Base-by-base conservation (phyloP, 2,113 vertebrate species). In the Mystacornis crossleyi region DNA sequence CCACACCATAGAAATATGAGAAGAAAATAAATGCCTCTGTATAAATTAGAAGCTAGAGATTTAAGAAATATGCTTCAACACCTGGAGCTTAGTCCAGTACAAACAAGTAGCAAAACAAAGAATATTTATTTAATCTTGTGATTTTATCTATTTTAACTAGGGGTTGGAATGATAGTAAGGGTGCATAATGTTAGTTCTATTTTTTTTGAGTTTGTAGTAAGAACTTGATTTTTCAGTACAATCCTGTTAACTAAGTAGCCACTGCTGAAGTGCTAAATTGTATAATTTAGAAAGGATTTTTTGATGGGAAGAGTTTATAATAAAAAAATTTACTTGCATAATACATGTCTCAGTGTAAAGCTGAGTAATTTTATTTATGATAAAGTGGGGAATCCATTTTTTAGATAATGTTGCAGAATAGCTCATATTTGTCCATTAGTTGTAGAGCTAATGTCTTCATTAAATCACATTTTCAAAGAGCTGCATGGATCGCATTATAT, bases 401-500 rank as follows among this genome's bases (percentile, higher is more conserved):
- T 97, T 95, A 96, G 81, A 92, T 97, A 85, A 85, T 87, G 89
- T 96, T 97, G 96, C 86, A 90, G 96, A 96, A 89, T 95, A 82
- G 75, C 85, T 96, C 77, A 45, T 93, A 81, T 95, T 84, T 96
- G 93, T 97, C 95, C 97, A 87, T 97, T 92, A 75, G 40, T 57
- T 81, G 86, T 96, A 93, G 90, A 92, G 26, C 71, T 95, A 82
- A 60, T 64, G 97, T 93, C 94, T 92, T 96, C 94, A 38, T 98
- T 99, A 99, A 98, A 99, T 99, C 96, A 99, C 98, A 29, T 99
- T 99, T 98, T 99, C 99, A 97, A 99, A 99, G 97, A 99, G 99
- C 97, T 99, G 99, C 99, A 99, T 99, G 93, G 99, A 99, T 97
- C 98, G 98, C 99, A 99, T 99, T 98, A 99, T 99, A 94, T 99